Conservation (phyloP, 2,113 vertebrate species). For the Potamarius usumacintae region DNA sequence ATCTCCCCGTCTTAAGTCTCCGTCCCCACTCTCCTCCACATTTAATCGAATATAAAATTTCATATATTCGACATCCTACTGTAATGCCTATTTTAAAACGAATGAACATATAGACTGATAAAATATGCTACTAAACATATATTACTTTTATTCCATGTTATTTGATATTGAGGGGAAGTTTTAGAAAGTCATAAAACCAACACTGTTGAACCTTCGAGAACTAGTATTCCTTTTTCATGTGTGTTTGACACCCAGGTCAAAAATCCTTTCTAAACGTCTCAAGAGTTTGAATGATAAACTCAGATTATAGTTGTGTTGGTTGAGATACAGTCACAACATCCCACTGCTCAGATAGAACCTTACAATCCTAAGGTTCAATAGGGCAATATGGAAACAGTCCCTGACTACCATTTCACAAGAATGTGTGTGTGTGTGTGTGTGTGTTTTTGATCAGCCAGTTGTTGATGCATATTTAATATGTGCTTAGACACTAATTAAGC, state of each 20-base stretch:
- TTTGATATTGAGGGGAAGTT: not conserved
- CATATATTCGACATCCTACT: not conserved
- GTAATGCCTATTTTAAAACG: not conserved
- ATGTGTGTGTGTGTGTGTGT: not conserved
- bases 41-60: not conserved
- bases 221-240: not conserved
- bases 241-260: too few relatives aligned
- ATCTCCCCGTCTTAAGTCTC: too few relatives aligned
- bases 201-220: not conserved
- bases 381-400: not conserved
- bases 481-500: not conserved
- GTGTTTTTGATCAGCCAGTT: not conserved
- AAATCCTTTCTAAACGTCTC: not conserved
- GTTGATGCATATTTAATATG: not conserved
- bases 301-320: not conserved
- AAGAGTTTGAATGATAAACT: not conserved
- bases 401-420: not conserved
- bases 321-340: not conserved
- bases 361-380: not conserved
- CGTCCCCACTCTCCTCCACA: not conserved
- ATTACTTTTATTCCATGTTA: not conserved
- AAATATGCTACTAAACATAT: not conserved
- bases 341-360: not conserved
- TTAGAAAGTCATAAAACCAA: not conserved
- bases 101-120: not conserved